Conservation (phyloP, 2,888 invertebrate species). For the Mesodorylaimus sp. region DNA sequence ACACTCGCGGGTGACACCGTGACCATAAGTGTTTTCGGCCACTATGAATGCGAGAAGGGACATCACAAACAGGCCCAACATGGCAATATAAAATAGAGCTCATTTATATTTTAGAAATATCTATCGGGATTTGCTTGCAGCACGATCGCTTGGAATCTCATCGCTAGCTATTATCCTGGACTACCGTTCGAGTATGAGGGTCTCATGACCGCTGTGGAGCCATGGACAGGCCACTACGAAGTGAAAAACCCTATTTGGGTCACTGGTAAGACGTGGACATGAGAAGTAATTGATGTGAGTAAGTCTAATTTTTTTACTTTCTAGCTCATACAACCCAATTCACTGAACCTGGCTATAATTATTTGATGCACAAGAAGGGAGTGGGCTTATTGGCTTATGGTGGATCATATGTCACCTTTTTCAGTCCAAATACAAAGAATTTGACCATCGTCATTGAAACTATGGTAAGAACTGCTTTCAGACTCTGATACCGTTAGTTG, state of each 20-base stretch:
- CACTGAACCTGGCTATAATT: slow-evolving; percentile 29
- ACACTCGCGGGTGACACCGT: too few relatives aligned
- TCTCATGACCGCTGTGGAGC: slow-evolving; percentile 33
- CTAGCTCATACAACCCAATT: slow-evolving; percentile 33
- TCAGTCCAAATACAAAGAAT: slow-evolving; percentile 25
- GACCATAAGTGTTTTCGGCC: too few relatives aligned
- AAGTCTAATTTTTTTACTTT: too few relatives aligned
- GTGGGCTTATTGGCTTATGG: slow-evolving; percentile 26
- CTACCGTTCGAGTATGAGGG: slow-evolving; percentile 28
- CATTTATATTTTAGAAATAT: too few relatives aligned
- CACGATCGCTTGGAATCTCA: slow-evolving; percentile 34
- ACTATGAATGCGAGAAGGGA: too few relatives aligned
- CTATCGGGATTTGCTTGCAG: too few relatives aligned
- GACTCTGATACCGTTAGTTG: too few relatives aligned
- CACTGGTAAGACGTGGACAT: too few relatives aligned
- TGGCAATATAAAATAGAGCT: too few relatives aligned
- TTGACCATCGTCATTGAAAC: slow-evolving; percentile 33
- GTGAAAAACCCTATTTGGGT: slow-evolving; percentile 32
- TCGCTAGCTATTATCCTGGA: slow-evolving; percentile 30
- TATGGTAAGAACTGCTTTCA: too few relatives aligned
- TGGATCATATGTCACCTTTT: slow-evolving; percentile 31
- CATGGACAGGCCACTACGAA: slow-evolving; percentile 32
- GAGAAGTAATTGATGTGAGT: too few relatives aligned
- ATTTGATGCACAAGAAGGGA: slow-evolving; percentile 27
- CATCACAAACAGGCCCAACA: too few relatives aligned